phyloP scores from a whole-genome alignment of 2,888 invertebrate genomes.

The Drosophila sordidapex region DNA sequence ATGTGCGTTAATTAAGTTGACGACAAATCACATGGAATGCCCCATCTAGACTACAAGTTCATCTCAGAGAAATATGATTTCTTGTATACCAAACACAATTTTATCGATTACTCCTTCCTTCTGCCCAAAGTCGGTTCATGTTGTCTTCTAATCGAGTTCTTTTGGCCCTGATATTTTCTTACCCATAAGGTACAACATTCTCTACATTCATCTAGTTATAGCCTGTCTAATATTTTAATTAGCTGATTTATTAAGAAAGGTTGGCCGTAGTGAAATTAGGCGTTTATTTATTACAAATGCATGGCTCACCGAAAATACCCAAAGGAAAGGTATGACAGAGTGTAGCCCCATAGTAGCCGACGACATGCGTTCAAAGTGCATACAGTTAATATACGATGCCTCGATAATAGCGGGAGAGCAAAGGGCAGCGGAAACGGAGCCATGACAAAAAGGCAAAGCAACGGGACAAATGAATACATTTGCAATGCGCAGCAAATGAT shows the following conservation, averaged over 20 bases:
- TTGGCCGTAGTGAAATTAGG: neutral
- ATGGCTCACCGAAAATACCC: no score
- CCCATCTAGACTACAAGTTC: neutral
- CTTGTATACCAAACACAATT: neutral
- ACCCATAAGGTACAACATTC: no score
- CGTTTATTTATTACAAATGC: neutral
- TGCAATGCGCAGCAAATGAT: constrained; percentile 11
- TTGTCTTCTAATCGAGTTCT: no score
- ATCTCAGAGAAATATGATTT: neutral
- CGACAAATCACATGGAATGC: neutral
- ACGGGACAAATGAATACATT: constrained; percentile 41
- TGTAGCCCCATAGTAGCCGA: neutral
- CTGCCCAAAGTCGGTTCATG: no score
- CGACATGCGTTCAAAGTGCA: constrained; percentile 8
- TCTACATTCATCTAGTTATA: neutral
- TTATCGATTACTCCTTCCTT: neutral
- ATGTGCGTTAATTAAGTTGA: constrained; percentile 68
- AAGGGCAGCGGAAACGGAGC: constrained; percentile 36
- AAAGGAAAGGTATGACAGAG: neutral
- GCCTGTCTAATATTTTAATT: neutral
- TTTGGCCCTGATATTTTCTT: no score
- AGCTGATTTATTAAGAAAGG: neutral
- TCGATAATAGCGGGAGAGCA: constrained; percentile 26
- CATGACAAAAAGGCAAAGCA: constrained; percentile 45
- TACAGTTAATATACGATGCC: constrained; percentile 24